phyloP scores from a whole-genome alignment of 2,113 vertebrate genomes.

The Rhagologus leucostigma region DNA sequence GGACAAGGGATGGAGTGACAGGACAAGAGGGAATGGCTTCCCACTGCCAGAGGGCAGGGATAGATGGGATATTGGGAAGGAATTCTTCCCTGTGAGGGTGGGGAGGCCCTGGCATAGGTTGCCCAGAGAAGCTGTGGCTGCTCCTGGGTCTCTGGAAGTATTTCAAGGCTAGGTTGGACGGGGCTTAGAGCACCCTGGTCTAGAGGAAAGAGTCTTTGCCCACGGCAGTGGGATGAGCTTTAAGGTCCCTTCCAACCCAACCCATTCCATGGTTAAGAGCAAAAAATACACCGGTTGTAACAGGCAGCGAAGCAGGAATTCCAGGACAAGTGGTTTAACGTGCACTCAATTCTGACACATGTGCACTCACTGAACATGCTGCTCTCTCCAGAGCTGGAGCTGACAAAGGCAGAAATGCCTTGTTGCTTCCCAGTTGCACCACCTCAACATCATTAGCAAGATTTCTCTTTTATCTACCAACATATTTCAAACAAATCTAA shows the following conservation, averaged over 20 bases:
- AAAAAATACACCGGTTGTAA: background rate
- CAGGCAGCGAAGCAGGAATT: background rate
- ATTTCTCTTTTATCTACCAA: background rate
- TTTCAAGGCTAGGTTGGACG: background rate
- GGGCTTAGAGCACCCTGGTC: background rate
- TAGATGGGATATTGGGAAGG: background rate
- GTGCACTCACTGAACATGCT: rapidly evolving
- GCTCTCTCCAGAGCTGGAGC: background rate
- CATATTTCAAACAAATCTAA: background rate
- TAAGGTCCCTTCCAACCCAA: background rate
- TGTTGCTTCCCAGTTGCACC: background rate
- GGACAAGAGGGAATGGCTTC: background rate
- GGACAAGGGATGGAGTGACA: background rate
- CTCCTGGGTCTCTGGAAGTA: background rate
- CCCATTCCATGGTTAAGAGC: background rate
- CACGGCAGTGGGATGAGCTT: background rate
- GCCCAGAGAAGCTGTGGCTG: background rate
- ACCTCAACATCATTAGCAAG: background rate
- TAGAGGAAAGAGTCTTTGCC: background rate
- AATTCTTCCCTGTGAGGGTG: background rate
- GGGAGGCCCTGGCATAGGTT: background rate
- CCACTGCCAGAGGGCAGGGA: background rate
- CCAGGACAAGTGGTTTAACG: background rate
- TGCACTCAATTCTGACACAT: background rate
- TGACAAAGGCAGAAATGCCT: background rate